Percentiles rank a stretch among this genome's conserved stretches.
Conservation (phyloP, 2,113 vertebrate genomes). For the Actinemys pallida region DNA sequence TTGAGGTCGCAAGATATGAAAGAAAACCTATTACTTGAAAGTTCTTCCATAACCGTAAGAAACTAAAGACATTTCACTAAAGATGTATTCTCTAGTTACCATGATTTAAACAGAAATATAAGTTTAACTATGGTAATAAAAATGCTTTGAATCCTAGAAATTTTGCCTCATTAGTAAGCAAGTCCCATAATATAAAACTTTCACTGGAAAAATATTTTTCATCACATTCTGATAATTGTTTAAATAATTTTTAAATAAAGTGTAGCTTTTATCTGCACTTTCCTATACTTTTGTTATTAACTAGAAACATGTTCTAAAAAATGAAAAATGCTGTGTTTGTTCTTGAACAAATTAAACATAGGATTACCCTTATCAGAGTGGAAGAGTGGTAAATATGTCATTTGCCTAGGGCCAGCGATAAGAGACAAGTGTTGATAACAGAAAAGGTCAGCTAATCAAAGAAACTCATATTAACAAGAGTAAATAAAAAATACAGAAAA, state of each 20-base stretch:
- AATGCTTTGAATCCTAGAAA: conserved; percentile 52
- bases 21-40: conserved; percentile 20
- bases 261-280: conserved; percentile 45
- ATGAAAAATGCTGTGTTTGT: conserved; percentile 75
- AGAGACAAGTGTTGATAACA: conserved; percentile 79
- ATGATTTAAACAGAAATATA: conserved; percentile 20
- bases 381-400: conserved; percentile 82
- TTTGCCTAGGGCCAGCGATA: conserved; percentile 76
- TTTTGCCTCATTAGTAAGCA: conserved; percentile 26
- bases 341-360: conserved; percentile 80
- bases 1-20: not conserved
- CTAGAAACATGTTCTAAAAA: conserved; percentile 76
- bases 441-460: conserved; percentile 80
- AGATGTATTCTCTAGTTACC: conserved; percentile 17
- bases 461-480: conserved; percentile 75
- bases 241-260: conserved; percentile 20
- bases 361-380: conserved; percentile 81
- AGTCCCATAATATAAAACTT: conserved; percentile 24
- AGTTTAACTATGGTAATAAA: not conserved
- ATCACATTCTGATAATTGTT: conserved; percentile 16
- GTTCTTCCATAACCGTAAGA: not conserved
- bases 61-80: conserved; percentile 35
- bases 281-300: conserved; percentile 66
- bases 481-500: conserved; percentile 76
- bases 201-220: not conserved